Conservation (phyloP, 2,113 vertebrate species). For the Apaloderma vittatum region DNA sequence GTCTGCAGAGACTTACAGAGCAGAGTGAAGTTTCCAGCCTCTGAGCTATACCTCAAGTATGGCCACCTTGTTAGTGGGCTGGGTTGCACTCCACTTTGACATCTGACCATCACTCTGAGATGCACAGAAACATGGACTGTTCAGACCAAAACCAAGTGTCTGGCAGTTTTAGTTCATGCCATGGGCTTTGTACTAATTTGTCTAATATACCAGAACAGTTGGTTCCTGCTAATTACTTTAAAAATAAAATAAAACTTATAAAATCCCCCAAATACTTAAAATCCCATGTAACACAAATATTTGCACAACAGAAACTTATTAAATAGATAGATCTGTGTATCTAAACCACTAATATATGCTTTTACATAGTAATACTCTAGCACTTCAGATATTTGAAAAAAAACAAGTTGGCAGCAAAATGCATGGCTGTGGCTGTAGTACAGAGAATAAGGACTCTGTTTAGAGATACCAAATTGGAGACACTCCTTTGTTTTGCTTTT, state of each 20-base stretch:
- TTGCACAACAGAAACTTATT: neutral
- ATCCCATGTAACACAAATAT: neutral
- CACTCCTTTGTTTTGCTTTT: neutral
- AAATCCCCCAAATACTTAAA: neutral
- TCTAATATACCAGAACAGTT: neutral
- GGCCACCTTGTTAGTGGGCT: neutral
- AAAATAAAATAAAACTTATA: neutral
- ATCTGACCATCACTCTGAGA: neutral
- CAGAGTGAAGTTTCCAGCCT: neutral
- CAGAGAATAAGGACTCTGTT: neutral
- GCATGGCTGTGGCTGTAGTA: neutral
- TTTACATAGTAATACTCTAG: neutral
- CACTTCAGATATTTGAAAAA: neutral
- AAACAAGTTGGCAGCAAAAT: neutral
- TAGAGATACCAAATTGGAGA: neutral
- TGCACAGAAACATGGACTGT: neutral
- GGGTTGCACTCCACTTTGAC: fast-evolving
- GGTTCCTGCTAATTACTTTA: neutral
- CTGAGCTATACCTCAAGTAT: neutral
- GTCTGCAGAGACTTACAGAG: neutral
- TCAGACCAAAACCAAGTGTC: neutral
- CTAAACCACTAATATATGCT: neutral
- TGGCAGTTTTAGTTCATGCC: neutral
- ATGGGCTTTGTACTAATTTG: neutral
- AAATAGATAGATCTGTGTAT: neutral